Percentiles rank a stretch among this genome's conserved stretches.
Evolutionary conservation across 2,797 vertebrate genomes (phyloP).

Genomic region (Orientallactaga sibirica): DNA sequence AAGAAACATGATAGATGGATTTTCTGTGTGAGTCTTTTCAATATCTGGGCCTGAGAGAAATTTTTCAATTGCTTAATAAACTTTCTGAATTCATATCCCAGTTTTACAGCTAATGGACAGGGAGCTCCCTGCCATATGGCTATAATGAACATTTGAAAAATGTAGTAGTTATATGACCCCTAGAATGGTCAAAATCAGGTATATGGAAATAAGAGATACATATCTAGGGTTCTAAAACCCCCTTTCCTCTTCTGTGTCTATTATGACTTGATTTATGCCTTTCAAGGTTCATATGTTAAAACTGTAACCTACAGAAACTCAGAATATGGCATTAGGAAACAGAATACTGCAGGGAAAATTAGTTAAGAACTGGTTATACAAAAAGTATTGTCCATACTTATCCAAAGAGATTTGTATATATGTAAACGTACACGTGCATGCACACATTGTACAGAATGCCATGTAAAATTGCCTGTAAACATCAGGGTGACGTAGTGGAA

Average conservation of each 20-base stretch:
- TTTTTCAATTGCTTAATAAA: conserved; percentile 1
- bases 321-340: neutral
- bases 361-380: neutral
- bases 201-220: neutral
- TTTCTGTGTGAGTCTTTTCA: neutral
- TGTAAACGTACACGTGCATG: neutral
- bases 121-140: neutral
- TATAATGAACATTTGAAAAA: conserved; percentile 1
- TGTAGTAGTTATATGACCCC: neutral
- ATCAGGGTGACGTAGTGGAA: neutral
- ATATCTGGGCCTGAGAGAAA: neutral
- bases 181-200: neutral
- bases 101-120: neutral
- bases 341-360: neutral
- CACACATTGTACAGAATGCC: too few species aligned
- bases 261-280: conserved; percentile 1
- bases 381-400: neutral
- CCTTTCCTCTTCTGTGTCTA: neutral
- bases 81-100: neutral
- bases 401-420: neutral
- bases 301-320: neutral
- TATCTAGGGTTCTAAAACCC: neutral
- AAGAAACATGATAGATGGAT: conserved; percentile 38
- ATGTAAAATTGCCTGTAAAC: neutral
- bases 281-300: neutral